phyloP scores from a whole-genome alignment of 2,888 invertebrate genomes.

The Lutraria lutraria region DNA sequence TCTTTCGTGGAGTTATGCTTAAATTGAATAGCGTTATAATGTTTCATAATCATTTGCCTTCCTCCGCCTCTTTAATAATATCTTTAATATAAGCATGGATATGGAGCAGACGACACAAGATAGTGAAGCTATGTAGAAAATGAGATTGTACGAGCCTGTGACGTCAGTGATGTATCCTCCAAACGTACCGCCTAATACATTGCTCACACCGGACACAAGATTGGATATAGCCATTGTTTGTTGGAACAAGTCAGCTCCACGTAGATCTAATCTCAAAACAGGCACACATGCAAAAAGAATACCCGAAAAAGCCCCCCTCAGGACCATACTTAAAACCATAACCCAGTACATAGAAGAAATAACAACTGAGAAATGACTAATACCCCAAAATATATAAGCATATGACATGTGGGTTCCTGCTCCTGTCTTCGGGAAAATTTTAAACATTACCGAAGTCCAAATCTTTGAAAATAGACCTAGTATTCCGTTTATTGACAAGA shows the following conservation, averaged over 20 bases:
- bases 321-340: conserved; percentile 47
- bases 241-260: conserved; percentile 49
- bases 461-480: conserved; percentile 53
- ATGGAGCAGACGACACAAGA: conserved; percentile 28
- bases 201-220: conserved; percentile 37
- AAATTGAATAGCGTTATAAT: neutral
- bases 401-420: conserved; percentile 40
- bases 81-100: conserved; percentile 29
- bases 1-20: no score
- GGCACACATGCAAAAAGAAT: conserved; percentile 41
- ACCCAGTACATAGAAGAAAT: conserved; percentile 37
- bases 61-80: conserved; percentile 19
- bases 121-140: conserved; percentile 52
- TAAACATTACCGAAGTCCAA: conserved; percentile 29
- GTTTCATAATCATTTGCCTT: neutral
- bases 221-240: conserved; percentile 50
- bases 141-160: conserved; percentile 52
- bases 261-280: conserved; percentile 43
- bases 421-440: conserved; percentile 39
- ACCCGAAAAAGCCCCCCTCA: conserved; percentile 55
- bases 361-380: conserved; percentile 40
- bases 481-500: conserved; percentile 57
- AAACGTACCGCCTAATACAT: conserved; percentile 51
- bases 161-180: conserved; percentile 58
- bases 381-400: conserved; percentile 38